A percentile compares a stretch with the other conserved stretches of the same genome.
Conservation (phyloP, 1,140 invertebrate species). For the Musca domestica region DNA sequence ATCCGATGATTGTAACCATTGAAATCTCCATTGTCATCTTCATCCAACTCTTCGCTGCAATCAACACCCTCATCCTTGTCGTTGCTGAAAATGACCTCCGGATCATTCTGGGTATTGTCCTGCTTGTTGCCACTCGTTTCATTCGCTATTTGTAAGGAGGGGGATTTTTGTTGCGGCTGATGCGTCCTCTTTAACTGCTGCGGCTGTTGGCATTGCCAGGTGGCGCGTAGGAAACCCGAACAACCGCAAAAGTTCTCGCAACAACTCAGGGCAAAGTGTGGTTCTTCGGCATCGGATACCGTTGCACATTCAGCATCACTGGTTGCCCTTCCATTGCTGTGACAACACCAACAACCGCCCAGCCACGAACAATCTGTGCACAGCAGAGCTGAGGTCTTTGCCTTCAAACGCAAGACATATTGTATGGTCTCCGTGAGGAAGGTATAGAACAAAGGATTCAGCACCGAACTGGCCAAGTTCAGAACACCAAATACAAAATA, state of each 20-base stretch:
- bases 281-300: background rate
- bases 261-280: background rate
- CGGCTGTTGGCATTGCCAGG: background rate
- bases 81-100: no score
- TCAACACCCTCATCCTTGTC: constrained; percentile 26
- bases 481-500: constrained; percentile 55
- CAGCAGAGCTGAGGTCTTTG: background rate
- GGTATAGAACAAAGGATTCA: constrained; percentile 61
- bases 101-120: background rate
- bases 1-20: constrained; percentile 7
- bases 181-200: background rate
- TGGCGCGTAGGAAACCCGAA: background rate
- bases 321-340: no score
- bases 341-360: constrained; percentile 9
- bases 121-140: background rate
- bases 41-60: constrained; percentile 15
- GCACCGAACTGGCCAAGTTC: constrained; percentile 55
- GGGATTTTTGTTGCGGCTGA: background rate
- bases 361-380: background rate
- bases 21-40: background rate
- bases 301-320: no score
- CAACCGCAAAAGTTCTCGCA: background rate
- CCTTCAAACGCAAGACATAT: constrained; percentile 31
- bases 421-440: constrained; percentile 57
- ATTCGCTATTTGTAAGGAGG: background rate